Percentiles rank a stretch among this genome's conserved stretches.
Evolutionary conservation across 1,140 invertebrate genomes (phyloP).

Genomic region (Drosophila repletoides): DNA sequence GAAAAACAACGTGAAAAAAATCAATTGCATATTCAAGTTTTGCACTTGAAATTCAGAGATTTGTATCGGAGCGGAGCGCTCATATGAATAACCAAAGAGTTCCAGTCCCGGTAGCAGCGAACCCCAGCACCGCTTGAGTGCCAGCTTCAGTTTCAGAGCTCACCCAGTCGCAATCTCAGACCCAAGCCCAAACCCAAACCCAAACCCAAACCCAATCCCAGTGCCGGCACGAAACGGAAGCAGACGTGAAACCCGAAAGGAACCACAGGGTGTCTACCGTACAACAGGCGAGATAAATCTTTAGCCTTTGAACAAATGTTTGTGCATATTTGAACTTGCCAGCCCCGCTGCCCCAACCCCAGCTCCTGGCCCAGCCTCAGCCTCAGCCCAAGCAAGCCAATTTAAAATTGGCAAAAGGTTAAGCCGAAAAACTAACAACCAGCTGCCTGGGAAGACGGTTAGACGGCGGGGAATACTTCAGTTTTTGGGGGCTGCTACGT

Average conservation of each 20-base stretch:
- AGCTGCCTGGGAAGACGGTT: background rate
- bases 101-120: slow-evolving; percentile 9
- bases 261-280: slow-evolving; percentile 72
- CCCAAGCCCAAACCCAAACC: background rate
- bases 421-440: slow-evolving; percentile 74
- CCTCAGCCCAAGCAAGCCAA: slow-evolving; percentile 47
- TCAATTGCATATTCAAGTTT: slow-evolving; percentile 78
- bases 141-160: background rate
- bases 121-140: slow-evolving; percentile 3
- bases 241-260: slow-evolving; percentile 37
- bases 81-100: slow-evolving; percentile 64
- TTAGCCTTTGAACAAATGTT: slow-evolving; percentile 79
- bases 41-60: slow-evolving; percentile 78
- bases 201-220: background rate
- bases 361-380: too few species aligned
- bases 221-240: slow-evolving; percentile 56
- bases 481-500: slow-evolving; percentile 41
- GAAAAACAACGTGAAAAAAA: slow-evolving; percentile 46
- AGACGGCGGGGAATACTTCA: background rate
- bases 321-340: slow-evolving; percentile 78
- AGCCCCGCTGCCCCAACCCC: too few species aligned
- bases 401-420: slow-evolving; percentile 79
- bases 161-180: background rate
- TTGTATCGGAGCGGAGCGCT: slow-evolving; percentile 64
- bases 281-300: slow-evolving; percentile 74